phyloP scores from a whole-genome alignment of 1,140 invertebrate species.

The Lethocerus indicus region DNA sequence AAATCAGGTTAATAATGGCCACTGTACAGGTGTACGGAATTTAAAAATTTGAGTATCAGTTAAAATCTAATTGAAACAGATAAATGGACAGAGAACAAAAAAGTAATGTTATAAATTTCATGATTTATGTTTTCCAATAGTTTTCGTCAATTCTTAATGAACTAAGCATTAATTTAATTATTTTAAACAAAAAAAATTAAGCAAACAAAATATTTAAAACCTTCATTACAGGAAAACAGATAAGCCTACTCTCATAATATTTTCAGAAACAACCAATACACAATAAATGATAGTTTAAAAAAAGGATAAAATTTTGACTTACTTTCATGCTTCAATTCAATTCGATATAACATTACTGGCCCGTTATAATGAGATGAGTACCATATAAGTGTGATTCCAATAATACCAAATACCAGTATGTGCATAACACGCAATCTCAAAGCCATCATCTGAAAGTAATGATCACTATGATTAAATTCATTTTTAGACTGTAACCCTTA shows the following conservation, averaged over 20 bases:
- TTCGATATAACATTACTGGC: constrained; percentile 16
- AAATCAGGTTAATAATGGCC: no score
- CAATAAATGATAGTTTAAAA: neutral
- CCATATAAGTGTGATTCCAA: constrained; percentile 15
- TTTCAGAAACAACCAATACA: no score
- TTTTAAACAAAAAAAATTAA: neutral
- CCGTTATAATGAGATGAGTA: constrained; percentile 17
- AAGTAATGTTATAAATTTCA: no score
- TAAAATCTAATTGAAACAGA: no score
- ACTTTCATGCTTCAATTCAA: constrained; percentile 13
- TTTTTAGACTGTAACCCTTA: no score
- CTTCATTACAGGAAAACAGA: neutral
- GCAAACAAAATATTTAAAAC: neutral
- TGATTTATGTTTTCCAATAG: no score
- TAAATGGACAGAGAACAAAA: no score
- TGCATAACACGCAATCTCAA: constrained; percentile 16
- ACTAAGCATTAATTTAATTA: neutral
- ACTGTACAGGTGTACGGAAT: no score
- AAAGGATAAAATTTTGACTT: neutral
- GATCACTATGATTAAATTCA: neutral
- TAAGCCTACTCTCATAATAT: no score
- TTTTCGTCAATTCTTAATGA: neutral
- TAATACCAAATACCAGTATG: constrained; percentile 15
- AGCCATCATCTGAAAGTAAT: constrained; percentile 17
- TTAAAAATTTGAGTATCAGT: no score